Base-by-base conservation (phyloP, 2,888 invertebrate species). In the Standfussiana lucernea region DNA sequence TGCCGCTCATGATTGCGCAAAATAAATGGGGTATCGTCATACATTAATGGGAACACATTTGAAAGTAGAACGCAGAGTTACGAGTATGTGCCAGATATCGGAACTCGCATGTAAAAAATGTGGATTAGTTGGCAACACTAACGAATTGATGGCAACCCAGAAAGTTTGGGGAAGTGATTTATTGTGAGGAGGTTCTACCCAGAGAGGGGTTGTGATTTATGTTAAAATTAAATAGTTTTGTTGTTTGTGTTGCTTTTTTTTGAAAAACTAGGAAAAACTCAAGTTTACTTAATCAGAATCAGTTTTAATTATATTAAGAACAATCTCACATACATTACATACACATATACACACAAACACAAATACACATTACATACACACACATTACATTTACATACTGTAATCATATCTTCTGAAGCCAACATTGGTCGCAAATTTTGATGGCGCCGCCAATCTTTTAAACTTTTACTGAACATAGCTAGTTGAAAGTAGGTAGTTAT, bases 11-110 rank as follows among this genome's bases (percentile, higher is more conserved):
- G 68, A 84, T 35, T 42, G 78, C 40, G 75, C 59, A 68, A 77
- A 84, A 85, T 77, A 85, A 82, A 79, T 85, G 70, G 69, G 32
- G 74, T 72, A 85, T 79, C 79, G 72, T 84, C 74, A 77, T 76
- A 70, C 74, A 85, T 82, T 84, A 79, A 79, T 70, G 67, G 67
- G 13, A 78, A 71, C 72, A 82, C 64, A 80, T 85, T 82, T 68
- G 73, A 79, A 81, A 77, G 32, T 76, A 70, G 72, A 85, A 79
- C 82, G 78, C 66, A 72, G 69, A 79, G 61, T 59, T 74, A n/a
- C n/a, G n/a, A n/a, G n/a, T n/a, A 82, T 75, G 71, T 67, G 64
- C 62, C 74, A 79, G 53, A 73, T 85, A 82, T 82, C 50, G 74
- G 65, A 70, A 75, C 24, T 69, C 62, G 50, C n/a, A 53, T 67